Percentiles rank a stretch among this genome's conserved stretches.
phyloP scores from a whole-genome alignment of 64 coral and sea anemone species.

The Cladopsammia gracilis region DNA sequence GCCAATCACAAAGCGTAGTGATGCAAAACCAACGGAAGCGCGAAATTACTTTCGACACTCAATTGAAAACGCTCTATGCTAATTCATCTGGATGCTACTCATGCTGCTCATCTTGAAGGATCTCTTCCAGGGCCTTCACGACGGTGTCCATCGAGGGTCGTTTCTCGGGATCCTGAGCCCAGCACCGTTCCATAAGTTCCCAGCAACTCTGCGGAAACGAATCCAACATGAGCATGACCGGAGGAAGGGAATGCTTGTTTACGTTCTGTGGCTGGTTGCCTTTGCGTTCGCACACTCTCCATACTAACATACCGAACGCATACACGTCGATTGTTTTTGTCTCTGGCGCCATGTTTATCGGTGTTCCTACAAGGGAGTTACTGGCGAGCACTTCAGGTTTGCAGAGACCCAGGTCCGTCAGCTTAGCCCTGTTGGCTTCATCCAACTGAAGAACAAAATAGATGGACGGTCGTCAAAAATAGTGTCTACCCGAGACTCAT shows the following conservation, averaged over 20 bases:
- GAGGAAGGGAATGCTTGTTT: slow-evolving; percentile 30
- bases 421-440: slow-evolving; percentile 36
- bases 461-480: too few species aligned
- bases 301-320: slow-evolving; percentile 73
- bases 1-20: too few species aligned
- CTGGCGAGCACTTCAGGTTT: slow-evolving; percentile 54
- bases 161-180: slow-evolving; percentile 41
- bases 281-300: slow-evolving; percentile 71
- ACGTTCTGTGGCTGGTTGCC: slow-evolving; percentile 73
- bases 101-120: background rate
- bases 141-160: slow-evolving; percentile 44
- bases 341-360: slow-evolving; percentile 70
- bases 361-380: slow-evolving; percentile 71
- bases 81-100: too few species aligned
- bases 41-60: too few species aligned
- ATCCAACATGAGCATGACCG: slow-evolving; percentile 70
- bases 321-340: slow-evolving; percentile 82
- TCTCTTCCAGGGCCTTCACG: slow-evolving; percentile 36
- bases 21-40: too few species aligned
- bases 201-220: slow-evolving; percentile 52
- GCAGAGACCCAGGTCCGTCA: slow-evolving; percentile 78
- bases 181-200: slow-evolving; percentile 76
- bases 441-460: slow-evolving; percentile 36
- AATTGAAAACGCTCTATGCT: too few species aligned
- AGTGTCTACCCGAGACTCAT: too few species aligned